These are phyloP conservation scores for Centropristis striata DNA, from an alignment of 2,113 vertebrate species.

Conservation along the genomic window DNA sequence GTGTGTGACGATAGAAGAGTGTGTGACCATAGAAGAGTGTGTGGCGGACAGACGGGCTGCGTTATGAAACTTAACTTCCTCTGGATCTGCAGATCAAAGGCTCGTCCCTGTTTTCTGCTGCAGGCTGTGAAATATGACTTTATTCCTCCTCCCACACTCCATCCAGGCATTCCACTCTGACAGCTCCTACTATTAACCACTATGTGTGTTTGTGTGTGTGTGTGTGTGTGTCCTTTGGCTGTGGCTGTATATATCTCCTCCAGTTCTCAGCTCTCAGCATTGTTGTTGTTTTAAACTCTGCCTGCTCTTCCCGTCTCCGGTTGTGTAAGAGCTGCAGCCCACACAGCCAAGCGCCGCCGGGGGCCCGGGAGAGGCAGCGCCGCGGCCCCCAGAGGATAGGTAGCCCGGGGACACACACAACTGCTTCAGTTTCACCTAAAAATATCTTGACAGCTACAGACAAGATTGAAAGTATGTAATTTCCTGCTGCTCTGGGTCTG, in stretches of 20 bases:
- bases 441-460: too few species aligned
- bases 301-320: constrained; percentile 23
- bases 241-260: background rate
- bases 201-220: background rate
- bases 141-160: constrained; percentile 50
- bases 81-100: constrained; percentile 52
- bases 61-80: too few species aligned
- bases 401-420: too few species aligned
- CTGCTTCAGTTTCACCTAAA: too few species aligned
- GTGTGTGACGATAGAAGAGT: too few species aligned
- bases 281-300: constrained; percentile 27
- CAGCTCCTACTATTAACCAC: constrained; percentile 27
- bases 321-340: constrained; percentile 48
- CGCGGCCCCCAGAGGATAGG: too few species aligned
- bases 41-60: too few species aligned
- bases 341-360: constrained; percentile 6
- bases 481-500: too few species aligned
- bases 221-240: constrained; percentile 3
- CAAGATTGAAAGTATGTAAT: too few species aligned
- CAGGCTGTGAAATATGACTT: constrained; percentile 51
- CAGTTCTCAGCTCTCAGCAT: constrained; percentile 10
- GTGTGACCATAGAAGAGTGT: too few species aligned
- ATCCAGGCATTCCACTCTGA: constrained; percentile 36
- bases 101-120: constrained; percentile 38
- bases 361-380: background rate